Percentiles rank a stretch among this genome's conserved stretches.
These are phyloP conservation scores for Salpingus planirostris DNA, from an alignment of 2,888 invertebrate species.

Conservation along the genomic window DNA sequence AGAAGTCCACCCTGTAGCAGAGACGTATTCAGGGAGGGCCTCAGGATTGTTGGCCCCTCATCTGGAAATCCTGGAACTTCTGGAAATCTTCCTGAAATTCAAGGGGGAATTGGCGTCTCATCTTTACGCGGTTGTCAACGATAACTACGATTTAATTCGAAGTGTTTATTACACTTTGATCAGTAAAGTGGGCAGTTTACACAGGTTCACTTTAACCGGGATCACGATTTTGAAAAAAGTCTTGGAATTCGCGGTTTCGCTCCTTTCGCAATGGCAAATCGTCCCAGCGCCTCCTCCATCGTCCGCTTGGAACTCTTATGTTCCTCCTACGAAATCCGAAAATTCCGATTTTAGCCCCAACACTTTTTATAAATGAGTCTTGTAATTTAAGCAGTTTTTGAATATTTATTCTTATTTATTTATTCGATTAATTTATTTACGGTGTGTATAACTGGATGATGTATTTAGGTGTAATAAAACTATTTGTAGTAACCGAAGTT, in stretches of 20 bases:
- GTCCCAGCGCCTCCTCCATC: too few relatives aligned
- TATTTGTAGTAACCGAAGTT: slow-evolving; percentile 10
- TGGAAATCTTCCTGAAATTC: background rate
- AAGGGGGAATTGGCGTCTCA: background rate
- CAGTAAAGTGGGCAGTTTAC: background rate
- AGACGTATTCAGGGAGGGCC: background rate
- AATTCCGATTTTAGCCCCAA: too few relatives aligned
- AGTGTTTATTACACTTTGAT: background rate
- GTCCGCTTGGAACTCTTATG: too few relatives aligned
- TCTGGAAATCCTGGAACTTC: background rate
- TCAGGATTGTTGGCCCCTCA: background rate
- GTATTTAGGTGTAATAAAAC: too few relatives aligned
- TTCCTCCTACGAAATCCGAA: too few relatives aligned
- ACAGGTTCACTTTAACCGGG: background rate
- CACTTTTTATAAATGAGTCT: background rate
- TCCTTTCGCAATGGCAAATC: slow-evolving; percentile 23
- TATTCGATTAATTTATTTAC: too few relatives aligned
- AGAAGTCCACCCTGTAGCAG: background rate
- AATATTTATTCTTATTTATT: too few relatives aligned
- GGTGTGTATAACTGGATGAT: too few relatives aligned
- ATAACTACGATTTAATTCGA: background rate
- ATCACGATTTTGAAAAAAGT: slow-evolving; percentile 15
- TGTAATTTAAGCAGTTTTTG: too few relatives aligned
- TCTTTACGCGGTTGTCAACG: background rate
- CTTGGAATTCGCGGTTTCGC: slow-evolving; percentile 21